Evolutionary conservation across 2,797 vertebrate species (phyloP).

Genomic region (Hydrocynus forskahlii): DNA sequence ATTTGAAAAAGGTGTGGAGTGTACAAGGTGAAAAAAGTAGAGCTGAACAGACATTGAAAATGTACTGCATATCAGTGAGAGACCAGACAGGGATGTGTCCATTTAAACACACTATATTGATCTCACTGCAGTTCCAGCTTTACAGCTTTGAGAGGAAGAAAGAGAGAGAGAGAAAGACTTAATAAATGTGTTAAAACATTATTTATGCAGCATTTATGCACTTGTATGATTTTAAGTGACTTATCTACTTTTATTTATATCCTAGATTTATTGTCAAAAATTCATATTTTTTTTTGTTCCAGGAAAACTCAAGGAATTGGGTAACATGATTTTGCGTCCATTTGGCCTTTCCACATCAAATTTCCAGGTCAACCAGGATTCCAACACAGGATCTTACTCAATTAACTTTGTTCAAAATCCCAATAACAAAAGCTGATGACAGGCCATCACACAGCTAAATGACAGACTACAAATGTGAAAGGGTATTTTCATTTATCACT

Average conservation of each 20-base stretch:
- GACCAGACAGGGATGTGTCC: conserved; percentile 27
- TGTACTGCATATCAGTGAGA: conserved; percentile 31
- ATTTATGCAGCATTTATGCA: too few relatives aligned
- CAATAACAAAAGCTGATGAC: conserved; percentile 80
- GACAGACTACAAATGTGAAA: background rate
- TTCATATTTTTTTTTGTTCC: conserved; percentile 7
- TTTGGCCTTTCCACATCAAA: conserved; percentile 97
- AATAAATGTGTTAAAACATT: background rate
- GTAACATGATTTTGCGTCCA: conserved; percentile 92
- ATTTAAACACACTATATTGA: conserved; percentile 55
- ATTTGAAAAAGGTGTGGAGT: conserved; percentile 2
- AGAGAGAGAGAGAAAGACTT: background rate
- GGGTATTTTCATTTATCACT: background rate
- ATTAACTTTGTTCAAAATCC: conserved; percentile 94
- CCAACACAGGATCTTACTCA: conserved; percentile 89
- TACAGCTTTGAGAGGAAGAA: background rate
- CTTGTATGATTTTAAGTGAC: background rate
- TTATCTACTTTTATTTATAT: background rate
- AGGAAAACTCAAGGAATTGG: conserved; percentile 97
- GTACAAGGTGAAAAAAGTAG: background rate
- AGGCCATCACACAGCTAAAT: background rate
- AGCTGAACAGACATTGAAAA: background rate
- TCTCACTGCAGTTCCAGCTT: conserved; percentile 51
- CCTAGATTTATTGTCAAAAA: background rate
- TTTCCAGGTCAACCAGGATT: conserved; percentile 95